Conservation (phyloP, 2,888 invertebrate genomes). For the Andricus quercusramuli region DNA sequence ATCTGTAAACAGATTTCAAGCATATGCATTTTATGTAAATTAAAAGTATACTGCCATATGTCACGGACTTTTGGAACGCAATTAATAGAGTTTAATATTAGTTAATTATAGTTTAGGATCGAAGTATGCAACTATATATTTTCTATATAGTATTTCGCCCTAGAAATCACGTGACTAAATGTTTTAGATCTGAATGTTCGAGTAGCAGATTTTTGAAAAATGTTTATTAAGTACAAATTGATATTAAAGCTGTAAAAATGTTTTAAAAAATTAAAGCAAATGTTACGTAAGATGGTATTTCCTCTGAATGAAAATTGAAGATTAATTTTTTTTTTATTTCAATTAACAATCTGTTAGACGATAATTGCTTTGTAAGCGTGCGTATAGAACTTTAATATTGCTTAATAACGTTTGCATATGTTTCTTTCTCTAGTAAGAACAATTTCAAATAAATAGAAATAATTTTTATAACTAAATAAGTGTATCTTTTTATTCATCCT, state of each 20-base stretch:
- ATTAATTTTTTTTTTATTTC: not conserved
- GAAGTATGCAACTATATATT: not conserved
- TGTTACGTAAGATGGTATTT: not conserved
- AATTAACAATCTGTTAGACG: slow-evolving; percentile 8
- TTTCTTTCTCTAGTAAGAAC: not conserved
- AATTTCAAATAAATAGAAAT: slow-evolving; percentile 22
- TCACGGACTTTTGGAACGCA: slow-evolving; percentile 18
- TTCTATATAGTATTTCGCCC: not conserved
- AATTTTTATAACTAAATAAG: slow-evolving; percentile 1
- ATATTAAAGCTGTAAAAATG: not conserved
- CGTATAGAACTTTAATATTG: not conserved
- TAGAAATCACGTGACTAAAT: not conserved
- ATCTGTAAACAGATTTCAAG: slow-evolving; percentile 19
- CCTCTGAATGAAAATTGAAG: not conserved
- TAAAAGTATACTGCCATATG: slow-evolving; percentile 29
- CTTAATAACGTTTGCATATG: slow-evolving; percentile 2
- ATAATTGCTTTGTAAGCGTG: slow-evolving; percentile 1
- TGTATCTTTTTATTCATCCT: not conserved
- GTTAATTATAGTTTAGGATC: slow-evolving; percentile 7
- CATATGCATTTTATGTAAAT: not conserved
- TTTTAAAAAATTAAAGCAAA: not conserved
- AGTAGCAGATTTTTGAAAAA: slow-evolving; percentile 2
- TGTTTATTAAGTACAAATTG: slow-evolving; percentile 11
- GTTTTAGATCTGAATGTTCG: not conserved
- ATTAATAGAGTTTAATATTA: slow-evolving; percentile 6